Percentiles rank a stretch among this genome's conserved stretches.
These are phyloP conservation scores for Watsonalla binaria DNA, from an alignment of 2,888 invertebrate genomes.

Conservation along the genomic window DNA sequence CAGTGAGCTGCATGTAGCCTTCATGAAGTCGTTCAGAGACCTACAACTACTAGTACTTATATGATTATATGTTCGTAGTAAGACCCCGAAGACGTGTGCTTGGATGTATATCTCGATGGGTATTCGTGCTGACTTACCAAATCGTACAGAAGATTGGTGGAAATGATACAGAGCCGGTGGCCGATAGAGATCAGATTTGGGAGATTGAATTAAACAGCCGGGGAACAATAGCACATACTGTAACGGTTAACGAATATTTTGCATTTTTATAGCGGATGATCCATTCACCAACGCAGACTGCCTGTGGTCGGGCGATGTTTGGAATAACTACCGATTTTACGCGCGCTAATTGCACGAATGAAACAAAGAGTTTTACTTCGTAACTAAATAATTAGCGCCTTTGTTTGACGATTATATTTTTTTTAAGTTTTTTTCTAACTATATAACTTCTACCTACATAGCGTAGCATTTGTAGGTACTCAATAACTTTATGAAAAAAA, in stretches of 20 bases:
- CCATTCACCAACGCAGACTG: background rate
- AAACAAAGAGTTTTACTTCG: too few relatives aligned
- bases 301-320: background rate
- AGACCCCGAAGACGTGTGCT: background rate
- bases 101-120: background rate
- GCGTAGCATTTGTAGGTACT: too few relatives aligned
- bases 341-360: too few relatives aligned
- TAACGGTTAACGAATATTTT: background rate
- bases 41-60: too few relatives aligned
- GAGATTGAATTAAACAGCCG: background rate
- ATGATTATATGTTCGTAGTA: background rate
- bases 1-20: too few relatives aligned
- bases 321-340: background rate
- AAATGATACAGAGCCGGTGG: background rate
- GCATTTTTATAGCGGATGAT: background rate
- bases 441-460: too few relatives aligned
- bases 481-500: too few relatives aligned
- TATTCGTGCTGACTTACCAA: slow-evolving; percentile 1
- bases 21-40: too few relatives aligned
- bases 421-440: too few relatives aligned
- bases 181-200: slow-evolving; percentile 1
- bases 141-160: background rate
- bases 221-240: background rate
- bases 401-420: too few relatives aligned
- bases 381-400: too few relatives aligned